phyloP scores from a whole-genome alignment of 1,140 invertebrate genomes.

The roundworm (Caenorhabditis elegans) region WBcel235 BX284602.5:14533001-14533500 shows the following conservation, averaged over 20 bases:
- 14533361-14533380: neutral
- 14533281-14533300: neutral
- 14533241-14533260: neutral
- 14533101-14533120: neutral
- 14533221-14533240: neutral
- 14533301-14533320: slow-evolving; percentile 23
- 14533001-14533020: too few species aligned
- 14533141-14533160: neutral
- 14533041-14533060: too few species aligned
- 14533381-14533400: neutral
- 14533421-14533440: neutral
- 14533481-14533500: too few species aligned
- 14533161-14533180: neutral
- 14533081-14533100: too few species aligned
- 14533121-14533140: slow-evolving; percentile 14
- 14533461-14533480: too few species aligned
- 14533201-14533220: neutral
- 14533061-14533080: too few species aligned
- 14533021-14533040: too few species aligned
- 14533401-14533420: slow-evolving; percentile 4
- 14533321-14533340: neutral
- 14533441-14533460: too few species aligned
- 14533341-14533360: neutral
- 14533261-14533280: neutral
- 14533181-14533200: neutral